Conservation (phyloP, 2,888 invertebrate species). For the Clistopyga incitator region DNA sequence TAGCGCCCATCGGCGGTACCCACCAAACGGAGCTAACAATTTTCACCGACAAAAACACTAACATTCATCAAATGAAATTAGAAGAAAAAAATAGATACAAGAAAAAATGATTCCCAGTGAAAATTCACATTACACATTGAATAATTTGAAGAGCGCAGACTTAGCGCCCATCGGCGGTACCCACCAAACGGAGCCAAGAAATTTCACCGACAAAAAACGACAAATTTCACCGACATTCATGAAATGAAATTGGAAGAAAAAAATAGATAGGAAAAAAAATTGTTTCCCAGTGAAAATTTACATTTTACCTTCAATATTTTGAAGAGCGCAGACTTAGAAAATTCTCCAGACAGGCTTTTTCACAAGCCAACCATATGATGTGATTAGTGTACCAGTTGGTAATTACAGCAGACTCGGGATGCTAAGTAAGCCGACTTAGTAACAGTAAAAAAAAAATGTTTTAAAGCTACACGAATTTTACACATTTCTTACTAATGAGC, state of each 20-base stretch:
- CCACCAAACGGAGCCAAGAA: not conserved
- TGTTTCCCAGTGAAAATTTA: too few relatives aligned
- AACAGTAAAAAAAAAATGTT: not conserved
- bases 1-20: slow-evolving; percentile 24
- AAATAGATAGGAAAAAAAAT: too few relatives aligned
- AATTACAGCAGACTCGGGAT: not conserved
- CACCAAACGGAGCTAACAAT: not conserved
- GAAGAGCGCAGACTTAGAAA: too few relatives aligned
- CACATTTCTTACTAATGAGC: not conserved
- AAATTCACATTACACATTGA: too few relatives aligned
- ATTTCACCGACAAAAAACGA: not conserved
- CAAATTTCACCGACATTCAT: not conserved
- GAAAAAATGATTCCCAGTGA: too few relatives aligned
- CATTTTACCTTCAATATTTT: too few relatives aligned
- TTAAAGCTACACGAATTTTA: slow-evolving; percentile 5
- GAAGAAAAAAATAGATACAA: too few relatives aligned
- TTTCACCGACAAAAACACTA: not conserved
- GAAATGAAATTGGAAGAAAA: too few relatives aligned
- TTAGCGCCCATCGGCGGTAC: slow-evolving; percentile 27
- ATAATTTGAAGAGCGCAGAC: too few relatives aligned
- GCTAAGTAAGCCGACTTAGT: not conserved
- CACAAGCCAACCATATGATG: not conserved
- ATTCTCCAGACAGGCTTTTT: slow-evolving; percentile 3
- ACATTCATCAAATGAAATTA: not conserved
- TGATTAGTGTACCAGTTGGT: not conserved